Conservation (phyloP, 2,113 vertebrate genomes). For the Tachysurus fulvidraco region DNA sequence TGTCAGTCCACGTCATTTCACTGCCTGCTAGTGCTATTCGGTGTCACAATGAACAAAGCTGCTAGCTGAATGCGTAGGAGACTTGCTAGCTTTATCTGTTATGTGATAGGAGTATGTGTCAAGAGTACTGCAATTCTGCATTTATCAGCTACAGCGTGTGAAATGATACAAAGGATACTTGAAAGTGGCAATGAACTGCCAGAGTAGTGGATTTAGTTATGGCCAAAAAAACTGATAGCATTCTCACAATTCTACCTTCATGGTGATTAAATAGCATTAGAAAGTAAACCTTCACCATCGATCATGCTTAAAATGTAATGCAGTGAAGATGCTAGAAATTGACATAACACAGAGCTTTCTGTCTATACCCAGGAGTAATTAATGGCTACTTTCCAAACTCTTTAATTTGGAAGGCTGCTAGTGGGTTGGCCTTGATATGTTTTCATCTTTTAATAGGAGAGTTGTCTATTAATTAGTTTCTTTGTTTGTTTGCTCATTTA, state of each 20-base stretch:
- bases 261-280: slow-evolving; percentile 24
- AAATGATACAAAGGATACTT: slow-evolving; percentile 24
- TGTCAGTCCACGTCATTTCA: slow-evolving; percentile 19
- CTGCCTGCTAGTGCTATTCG: not conserved
- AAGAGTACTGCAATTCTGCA: not conserved
- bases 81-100: slow-evolving; percentile 17
- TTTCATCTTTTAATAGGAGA: slow-evolving; percentile 28
- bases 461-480: not conserved
- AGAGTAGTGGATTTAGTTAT: slow-evolving; percentile 1
- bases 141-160: slow-evolving; percentile 11
- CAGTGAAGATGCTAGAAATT: slow-evolving; percentile 36
- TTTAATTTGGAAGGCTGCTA: slow-evolving; percentile 40
- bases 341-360: slow-evolving; percentile 41
- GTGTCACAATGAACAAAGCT: not conserved
- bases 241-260: slow-evolving; percentile 10
- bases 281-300: not conserved
- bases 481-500: not conserved
- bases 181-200: slow-evolving; percentile 11
- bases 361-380: slow-evolving; percentile 44
- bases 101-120: slow-evolving; percentile 6
- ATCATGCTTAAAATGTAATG: slow-evolving; percentile 35
- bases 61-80: not conserved
- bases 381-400: slow-evolving; percentile 43
- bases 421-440: slow-evolving; percentile 36
- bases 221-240: slow-evolving; percentile 10